Percentiles rank a stretch among this genome's conserved stretches.
Evolutionary conservation across 2,113 vertebrate species (phyloP).

Genomic region (Prochilodus magdalenae): DNA sequence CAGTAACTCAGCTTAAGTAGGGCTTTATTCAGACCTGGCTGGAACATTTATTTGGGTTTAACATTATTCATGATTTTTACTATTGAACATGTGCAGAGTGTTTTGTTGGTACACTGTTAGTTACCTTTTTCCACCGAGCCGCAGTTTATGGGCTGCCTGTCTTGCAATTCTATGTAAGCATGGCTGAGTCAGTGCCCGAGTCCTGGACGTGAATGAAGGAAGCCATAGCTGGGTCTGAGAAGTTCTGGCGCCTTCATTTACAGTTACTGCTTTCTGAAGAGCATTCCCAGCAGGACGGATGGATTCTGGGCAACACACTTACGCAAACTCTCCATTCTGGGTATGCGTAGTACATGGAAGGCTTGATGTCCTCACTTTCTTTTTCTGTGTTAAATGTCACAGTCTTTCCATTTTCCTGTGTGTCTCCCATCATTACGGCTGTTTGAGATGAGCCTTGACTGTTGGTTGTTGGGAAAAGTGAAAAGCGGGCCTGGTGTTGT

Average conservation of each 20-base stretch:
- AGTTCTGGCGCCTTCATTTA: neutral
- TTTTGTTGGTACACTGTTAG: no score
- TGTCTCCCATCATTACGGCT: conserved; percentile 11
- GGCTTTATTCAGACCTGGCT: no score
- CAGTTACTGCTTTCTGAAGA: neutral
- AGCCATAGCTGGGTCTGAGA: neutral
- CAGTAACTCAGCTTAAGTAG: no score
- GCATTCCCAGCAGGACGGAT: neutral
- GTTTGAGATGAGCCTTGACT: conserved; percentile 15
- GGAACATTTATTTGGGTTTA: no score
- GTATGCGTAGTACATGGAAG: neutral
- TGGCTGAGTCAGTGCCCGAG: no score
- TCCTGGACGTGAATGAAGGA: neutral
- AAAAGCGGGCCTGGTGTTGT: conserved; percentile 51
- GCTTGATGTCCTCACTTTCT: neutral
- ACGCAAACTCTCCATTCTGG: neutral
- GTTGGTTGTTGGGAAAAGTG: neutral
- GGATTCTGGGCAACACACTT: neutral
- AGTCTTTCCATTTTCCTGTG: conserved; percentile 13
- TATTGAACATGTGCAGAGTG: no score
- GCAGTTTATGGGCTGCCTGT: no score
- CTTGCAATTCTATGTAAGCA: no score
- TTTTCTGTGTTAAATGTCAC: neutral
- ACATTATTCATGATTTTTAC: no score
- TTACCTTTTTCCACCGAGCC: no score